A percentile compares a stretch with the other conserved stretches of the same genome.
Conservation (phyloP, 1,140 invertebrate species). For the Pseudomyrmex dendroicus region DNA sequence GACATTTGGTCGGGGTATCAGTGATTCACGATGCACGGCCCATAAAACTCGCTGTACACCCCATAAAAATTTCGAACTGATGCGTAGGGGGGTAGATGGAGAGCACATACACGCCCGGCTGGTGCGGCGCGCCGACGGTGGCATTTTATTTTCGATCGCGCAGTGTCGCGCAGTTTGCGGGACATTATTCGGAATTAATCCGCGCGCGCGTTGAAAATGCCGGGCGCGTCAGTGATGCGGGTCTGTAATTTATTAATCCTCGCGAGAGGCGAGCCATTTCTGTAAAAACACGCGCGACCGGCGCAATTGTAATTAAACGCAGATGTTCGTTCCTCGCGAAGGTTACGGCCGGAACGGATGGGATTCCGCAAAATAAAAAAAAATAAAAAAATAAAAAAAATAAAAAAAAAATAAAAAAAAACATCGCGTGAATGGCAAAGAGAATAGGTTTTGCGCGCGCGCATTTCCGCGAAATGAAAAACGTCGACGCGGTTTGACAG, state of each 20-base stretch:
- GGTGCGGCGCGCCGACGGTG: conserved; percentile 18
- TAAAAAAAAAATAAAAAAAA: not conserved
- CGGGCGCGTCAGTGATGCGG: conserved; percentile 44
- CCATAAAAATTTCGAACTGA: conserved; percentile 65
- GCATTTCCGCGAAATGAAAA: conserved; percentile 9
- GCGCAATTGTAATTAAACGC: conserved; percentile 56
- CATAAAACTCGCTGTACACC: conserved; percentile 63
- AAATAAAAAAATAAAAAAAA: conserved; percentile 13
- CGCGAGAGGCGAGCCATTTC: not conserved
- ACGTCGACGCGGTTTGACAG: conserved; percentile 22
- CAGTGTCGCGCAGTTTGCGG: conserved; percentile 44
- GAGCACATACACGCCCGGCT: not conserved
- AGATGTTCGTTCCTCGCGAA: conserved; percentile 25
- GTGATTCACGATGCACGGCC: conserved; percentile 57
- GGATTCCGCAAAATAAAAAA: conserved; percentile 23
- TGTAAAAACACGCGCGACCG: conserved; percentile 24
- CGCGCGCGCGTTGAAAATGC: conserved; percentile 52
- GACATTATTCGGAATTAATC: conserved; percentile 73
- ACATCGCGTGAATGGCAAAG: not conserved
- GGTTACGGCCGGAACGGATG: conserved; percentile 48
- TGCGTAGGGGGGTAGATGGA: not conserved
- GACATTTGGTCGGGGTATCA: conserved; percentile 62
- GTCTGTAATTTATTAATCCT: conserved; percentile 68
- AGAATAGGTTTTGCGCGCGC: not conserved
- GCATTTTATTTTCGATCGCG: conserved; percentile 65